Percentiles rank a stretch among this genome's conserved stretches.
These are phyloP conservation scores for Caenorhabditis sp. DNA, from an alignment of 2,888 invertebrate genomes.

Conservation along the genomic window DNA sequence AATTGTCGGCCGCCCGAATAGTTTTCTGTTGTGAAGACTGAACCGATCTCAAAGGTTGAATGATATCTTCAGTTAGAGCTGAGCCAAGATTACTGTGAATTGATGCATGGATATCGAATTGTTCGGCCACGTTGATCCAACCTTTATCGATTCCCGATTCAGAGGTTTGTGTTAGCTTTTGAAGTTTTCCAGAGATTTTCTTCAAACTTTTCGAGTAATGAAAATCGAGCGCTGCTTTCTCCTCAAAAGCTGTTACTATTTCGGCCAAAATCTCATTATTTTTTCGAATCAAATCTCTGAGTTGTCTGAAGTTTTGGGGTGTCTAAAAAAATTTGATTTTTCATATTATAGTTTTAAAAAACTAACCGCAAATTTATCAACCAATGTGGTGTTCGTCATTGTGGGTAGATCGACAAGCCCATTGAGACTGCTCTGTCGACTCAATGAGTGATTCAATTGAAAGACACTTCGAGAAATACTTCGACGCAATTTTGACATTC, in stretches of 20 bases:
- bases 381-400: slow-evolving; percentile 36
- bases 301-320: slow-evolving; percentile 47
- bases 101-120: slow-evolving; percentile 60
- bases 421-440: slow-evolving; percentile 43
- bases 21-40: slow-evolving; percentile 52
- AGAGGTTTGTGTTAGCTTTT: slow-evolving; percentile 46
- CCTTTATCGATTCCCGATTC: slow-evolving; percentile 59
- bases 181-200: slow-evolving; percentile 47
- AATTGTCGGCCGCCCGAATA: slow-evolving; percentile 46
- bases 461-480: slow-evolving; percentile 55
- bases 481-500: slow-evolving; percentile 49
- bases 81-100: slow-evolving; percentile 61
- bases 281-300: slow-evolving; percentile 41
- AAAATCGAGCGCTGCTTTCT: slow-evolving; percentile 54
- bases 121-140: slow-evolving; percentile 59
- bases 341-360: not conserved
- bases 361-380: slow-evolving; percentile 51
- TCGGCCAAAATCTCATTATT: slow-evolving; percentile 53
- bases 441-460: slow-evolving; percentile 47
- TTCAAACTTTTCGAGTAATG: slow-evolving; percentile 56
- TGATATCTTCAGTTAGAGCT: slow-evolving; percentile 57
- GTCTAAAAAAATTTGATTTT: slow-evolving; percentile 26
- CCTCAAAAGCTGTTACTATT: slow-evolving; percentile 51
- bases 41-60: slow-evolving; percentile 57
- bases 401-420: slow-evolving; percentile 51